Evolutionary conservation across 1,140 invertebrate species (phyloP), one percentile per base, ranked within the genome.

Genomic region (Papilio aristodemus): DNA sequence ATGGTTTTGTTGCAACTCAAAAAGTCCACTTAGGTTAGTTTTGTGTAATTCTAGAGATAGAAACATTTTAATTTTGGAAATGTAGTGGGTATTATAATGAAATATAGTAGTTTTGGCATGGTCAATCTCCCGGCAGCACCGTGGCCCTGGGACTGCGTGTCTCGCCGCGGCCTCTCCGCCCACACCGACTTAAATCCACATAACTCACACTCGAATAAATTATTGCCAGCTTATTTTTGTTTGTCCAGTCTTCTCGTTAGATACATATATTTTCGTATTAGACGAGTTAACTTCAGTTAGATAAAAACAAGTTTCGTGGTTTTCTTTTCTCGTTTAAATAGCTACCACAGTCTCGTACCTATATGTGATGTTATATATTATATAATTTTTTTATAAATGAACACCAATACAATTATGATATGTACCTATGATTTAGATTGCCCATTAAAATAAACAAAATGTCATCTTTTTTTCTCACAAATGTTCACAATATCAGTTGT

Each of bases 141-240:
- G 22, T 54, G 46, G 46, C 46, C 46, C 46, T 54, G 46, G 46
- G 11, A 17, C 8, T 19, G 17, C 46, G 19, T 11, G 46, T 54
- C 46, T 22, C 46, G 85, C 85, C 84, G 75, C 76, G 76, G 74
- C 76, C 80, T 71, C 77, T 74, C 77, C 85, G 70, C 76, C 80
- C 78, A 87, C 86, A 81, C 82, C 81, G 81, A 86, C 79, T 86
- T 85, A 81, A 86, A 83, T 84, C 81, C 74, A 86, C 77, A 85
- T 89, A 87, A 89, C 78, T 89, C 85, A 89, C 80, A 79, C 74
- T 77, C 68, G 83, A 80, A 87, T 87, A 85, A 89, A 80, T 83
- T 86, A 86, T 87, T 83, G 78, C 81, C 77, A 78, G 79, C 77
- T 82, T 83, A 83, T 84, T 79, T 80, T 80, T 80, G 77, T 82